These are phyloP conservation scores for Thinocorus orbignyianus DNA, from an alignment of 2,113 vertebrate species.

Conservation along the genomic window DNA sequence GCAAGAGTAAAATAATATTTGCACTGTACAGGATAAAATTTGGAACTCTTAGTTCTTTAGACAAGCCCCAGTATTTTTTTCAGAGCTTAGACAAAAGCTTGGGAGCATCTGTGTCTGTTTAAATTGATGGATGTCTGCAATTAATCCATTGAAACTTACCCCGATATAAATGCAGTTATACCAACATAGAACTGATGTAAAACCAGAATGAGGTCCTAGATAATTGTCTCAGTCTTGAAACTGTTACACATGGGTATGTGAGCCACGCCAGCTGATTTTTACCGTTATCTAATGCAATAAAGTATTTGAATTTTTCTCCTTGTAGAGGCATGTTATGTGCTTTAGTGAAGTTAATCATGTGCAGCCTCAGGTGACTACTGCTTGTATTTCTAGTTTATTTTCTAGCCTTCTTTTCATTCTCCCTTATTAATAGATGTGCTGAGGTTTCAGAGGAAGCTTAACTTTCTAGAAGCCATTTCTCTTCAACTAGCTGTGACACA, in stretches of 20 bases:
- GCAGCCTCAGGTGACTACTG: slow-evolving; percentile 51
- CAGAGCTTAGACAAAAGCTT: neutral
- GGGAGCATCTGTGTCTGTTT: neutral
- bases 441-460: slow-evolving; percentile 61
- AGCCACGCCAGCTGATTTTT: slow-evolving; percentile 6
- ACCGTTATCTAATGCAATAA: neutral
- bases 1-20: slow-evolving; percentile 18
- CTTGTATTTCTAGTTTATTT: slow-evolving; percentile 61
- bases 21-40: neutral
- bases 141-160: neutral
- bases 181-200: neutral
- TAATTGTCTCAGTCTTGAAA: neutral
- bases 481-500: slow-evolving; percentile 58
- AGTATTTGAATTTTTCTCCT: slow-evolving; percentile 40
- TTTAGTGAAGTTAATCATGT: slow-evolving; percentile 46
- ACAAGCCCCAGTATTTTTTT: neutral
- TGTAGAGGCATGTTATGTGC: slow-evolving; percentile 10
- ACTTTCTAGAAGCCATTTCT: slow-evolving; percentile 64
- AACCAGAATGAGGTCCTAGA: neutral
- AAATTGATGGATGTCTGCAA: neutral
- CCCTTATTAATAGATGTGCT: slow-evolving; percentile 67
- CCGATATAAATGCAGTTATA: slow-evolving; percentile 13
- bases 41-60: neutral
- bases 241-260: neutral
- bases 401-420: slow-evolving; percentile 57